Evolutionary conservation across 2,113 vertebrate genomes (phyloP).

Genomic region (Hemicordylus capensis): DNA sequence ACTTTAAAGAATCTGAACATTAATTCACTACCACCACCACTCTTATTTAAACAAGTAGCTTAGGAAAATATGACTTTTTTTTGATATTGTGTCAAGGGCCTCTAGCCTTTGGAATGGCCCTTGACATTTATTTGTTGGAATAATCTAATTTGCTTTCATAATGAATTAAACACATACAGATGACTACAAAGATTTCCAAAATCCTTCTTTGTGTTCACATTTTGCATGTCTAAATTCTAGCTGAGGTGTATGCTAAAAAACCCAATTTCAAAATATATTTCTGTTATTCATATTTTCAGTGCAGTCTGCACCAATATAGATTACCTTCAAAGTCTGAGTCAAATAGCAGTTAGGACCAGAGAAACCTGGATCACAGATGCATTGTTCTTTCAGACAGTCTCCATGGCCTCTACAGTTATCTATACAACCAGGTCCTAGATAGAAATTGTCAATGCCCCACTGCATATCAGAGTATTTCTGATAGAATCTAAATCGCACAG

Average conservation of each 20-base stretch:
- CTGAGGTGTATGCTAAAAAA: neutral
- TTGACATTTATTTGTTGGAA: neutral
- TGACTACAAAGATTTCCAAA: neutral
- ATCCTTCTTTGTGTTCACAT: neutral
- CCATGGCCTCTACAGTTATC: slow-evolving; percentile 93
- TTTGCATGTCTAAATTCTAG: neutral
- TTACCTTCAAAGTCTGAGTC: slow-evolving; percentile 89
- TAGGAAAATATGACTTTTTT: neutral
- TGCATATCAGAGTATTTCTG: slow-evolving; percentile 93
- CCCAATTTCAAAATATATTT: neutral
- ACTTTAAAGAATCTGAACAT: neutral
- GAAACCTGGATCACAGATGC: slow-evolving; percentile 94
- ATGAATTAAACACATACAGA: neutral
- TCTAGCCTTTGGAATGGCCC: neutral
- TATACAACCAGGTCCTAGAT: slow-evolving; percentile 93
- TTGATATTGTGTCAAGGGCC: neutral
- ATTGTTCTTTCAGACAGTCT: slow-evolving; percentile 92
- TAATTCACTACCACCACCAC: neutral
- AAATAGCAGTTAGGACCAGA: slow-evolving; percentile 92
- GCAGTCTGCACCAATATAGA: neutral
- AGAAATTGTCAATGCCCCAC: slow-evolving; percentile 97
- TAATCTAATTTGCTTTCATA: neutral
- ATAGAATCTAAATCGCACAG: slow-evolving; percentile 95
- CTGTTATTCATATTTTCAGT: neutral
- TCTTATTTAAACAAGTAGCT: neutral